Conservation (phyloP, 2,113 vertebrate genomes). For the Carollia perspicillata region DNA sequence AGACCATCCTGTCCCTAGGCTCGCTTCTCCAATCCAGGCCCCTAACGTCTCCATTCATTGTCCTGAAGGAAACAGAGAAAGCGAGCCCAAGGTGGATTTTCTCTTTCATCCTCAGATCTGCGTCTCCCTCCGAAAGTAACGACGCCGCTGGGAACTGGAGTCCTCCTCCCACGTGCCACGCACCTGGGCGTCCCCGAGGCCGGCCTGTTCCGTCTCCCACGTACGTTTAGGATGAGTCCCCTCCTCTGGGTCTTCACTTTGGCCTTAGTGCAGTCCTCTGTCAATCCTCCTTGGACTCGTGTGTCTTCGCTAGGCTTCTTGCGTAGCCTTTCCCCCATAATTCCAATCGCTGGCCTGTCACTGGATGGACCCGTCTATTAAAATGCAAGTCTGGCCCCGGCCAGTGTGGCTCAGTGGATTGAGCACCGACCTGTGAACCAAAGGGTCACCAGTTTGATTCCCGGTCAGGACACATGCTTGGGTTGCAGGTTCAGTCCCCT, state of each 20-base stretch:
- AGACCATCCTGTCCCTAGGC: not conserved
- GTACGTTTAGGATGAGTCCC: not conserved
- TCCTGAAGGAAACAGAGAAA: not conserved
- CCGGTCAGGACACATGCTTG: too few species aligned
- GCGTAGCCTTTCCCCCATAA: not conserved
- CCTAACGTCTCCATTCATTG: not conserved
- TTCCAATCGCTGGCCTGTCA: not conserved
- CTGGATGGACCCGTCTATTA: not conserved
- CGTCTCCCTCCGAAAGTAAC: not conserved
- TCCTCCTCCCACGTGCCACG: not conserved
- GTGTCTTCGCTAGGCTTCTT: not conserved
- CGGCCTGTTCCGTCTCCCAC: not conserved
- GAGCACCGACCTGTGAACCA: too few species aligned
- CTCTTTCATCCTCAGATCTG: not conserved
- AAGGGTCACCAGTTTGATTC: too few species aligned
- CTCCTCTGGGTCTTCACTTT: not conserved
- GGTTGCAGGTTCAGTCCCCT: too few species aligned
- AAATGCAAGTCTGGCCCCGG: not conserved
- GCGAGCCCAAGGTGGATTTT: not conserved
- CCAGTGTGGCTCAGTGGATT: too few species aligned
- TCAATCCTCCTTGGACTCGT: not conserved
- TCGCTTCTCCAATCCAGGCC: not conserved
- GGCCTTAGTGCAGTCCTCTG: not conserved
- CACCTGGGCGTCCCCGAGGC: accelerated
- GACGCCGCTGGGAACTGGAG: not conserved